phyloP scores from a whole-genome alignment of 2,888 invertebrate species.

The Leucophenga maculata region DNA sequence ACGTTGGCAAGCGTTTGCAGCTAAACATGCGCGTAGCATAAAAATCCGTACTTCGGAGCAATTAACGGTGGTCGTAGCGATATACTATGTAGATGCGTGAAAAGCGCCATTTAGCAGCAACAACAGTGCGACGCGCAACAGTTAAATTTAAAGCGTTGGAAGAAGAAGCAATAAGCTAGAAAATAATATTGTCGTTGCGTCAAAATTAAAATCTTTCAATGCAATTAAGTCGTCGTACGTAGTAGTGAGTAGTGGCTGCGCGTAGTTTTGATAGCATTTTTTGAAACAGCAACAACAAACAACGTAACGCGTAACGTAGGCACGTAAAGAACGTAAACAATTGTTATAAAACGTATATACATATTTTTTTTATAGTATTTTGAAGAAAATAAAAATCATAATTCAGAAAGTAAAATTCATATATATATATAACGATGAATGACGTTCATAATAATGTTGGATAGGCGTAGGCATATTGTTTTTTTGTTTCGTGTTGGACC shows the following conservation, averaged over 20 bases:
- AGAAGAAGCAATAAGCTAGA: too few species aligned
- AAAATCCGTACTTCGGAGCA: too few species aligned
- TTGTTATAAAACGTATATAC: conserved; percentile 2
- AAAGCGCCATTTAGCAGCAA: too few species aligned
- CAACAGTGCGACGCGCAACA: too few species aligned
- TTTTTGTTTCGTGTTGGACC: not conserved
- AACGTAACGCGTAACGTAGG: conserved; percentile 11
- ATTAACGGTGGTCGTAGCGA: too few species aligned
- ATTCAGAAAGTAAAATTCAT: not conserved
- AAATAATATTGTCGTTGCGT: too few species aligned
- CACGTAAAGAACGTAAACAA: not conserved
- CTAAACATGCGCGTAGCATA: too few species aligned
- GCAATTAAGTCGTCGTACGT: not conserved
- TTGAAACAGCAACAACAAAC: conserved; percentile 21
- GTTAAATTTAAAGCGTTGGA: too few species aligned
- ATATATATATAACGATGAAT: conserved; percentile 5
- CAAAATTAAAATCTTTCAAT: too few species aligned
- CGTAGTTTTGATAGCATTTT: not conserved
- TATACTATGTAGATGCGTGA: too few species aligned
- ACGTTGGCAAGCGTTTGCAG: too few species aligned
- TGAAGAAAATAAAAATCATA: not conserved
- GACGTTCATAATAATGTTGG: conserved; percentile 4
- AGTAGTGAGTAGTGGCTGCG: not conserved
- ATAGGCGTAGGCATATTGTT: not conserved
- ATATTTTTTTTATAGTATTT: not conserved